Percentiles rank a stretch among this genome's conserved stretches.
Conservation (phyloP, 2,888 invertebrate species). For the Zele albiditarsus region DNA sequence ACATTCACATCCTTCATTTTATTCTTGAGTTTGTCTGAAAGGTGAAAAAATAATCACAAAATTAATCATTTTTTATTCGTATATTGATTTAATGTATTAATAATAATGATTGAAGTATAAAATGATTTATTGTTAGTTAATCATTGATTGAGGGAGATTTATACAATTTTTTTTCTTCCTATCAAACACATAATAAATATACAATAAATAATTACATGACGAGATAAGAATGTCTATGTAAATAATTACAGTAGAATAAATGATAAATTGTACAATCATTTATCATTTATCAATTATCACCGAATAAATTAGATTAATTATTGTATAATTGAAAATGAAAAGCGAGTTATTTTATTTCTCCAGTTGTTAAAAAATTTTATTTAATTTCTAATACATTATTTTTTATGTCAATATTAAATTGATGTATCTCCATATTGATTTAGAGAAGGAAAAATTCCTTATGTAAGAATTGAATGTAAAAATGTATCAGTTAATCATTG, state of each 20-base stretch:
- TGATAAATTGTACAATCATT: background rate
- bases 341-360: too few species aligned
- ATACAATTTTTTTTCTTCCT: too few species aligned
- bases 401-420: too few species aligned
- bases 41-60: background rate
- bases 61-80: background rate
- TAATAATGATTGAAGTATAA: background rate
- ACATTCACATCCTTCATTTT: conserved; percentile 21
- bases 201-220: background rate
- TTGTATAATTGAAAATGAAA: background rate
- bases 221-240: background rate
- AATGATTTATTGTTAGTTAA: background rate
- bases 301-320: background rate
- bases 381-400: too few species aligned
- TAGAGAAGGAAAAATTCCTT: too few species aligned
- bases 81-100: background rate
- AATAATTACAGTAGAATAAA: background rate
- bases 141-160: too few species aligned
- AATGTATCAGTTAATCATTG: too few species aligned
- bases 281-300: background rate
- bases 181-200: background rate
- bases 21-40: conserved; percentile 16
- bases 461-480: too few species aligned
- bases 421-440: too few species aligned
- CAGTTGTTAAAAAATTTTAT: too few species aligned